phyloP scores from a whole-genome alignment of 1,140 invertebrate genomes.

The Gonioctena quinquepunctata region DNA sequence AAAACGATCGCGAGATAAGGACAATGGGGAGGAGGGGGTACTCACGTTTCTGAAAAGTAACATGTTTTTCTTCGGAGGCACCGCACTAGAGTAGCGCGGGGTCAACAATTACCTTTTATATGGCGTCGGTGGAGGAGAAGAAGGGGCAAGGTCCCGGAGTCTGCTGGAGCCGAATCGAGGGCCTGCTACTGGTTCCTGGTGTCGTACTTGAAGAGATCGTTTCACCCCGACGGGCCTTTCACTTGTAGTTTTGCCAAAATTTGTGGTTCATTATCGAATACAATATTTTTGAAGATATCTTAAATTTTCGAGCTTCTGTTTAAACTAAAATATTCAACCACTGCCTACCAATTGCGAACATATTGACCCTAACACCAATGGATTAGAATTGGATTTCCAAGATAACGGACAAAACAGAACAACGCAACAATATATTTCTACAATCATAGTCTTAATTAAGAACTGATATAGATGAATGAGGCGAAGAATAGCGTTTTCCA shows the following conservation, averaged over 20 bases:
- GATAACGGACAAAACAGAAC: too few relatives aligned
- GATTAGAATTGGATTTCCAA: too few relatives aligned
- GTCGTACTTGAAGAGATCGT: background rate
- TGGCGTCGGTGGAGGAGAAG: constrained; percentile 27
- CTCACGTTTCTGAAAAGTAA: constrained; percentile 46
- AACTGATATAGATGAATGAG: too few relatives aligned
- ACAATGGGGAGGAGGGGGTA: constrained; percentile 18
- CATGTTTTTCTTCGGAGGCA: constrained; percentile 41
- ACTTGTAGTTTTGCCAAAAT: background rate
- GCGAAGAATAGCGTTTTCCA: too few relatives aligned
- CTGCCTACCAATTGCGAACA: too few relatives aligned
- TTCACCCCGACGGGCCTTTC: background rate
- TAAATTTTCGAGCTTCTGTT: too few relatives aligned
- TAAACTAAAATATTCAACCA: too few relatives aligned
- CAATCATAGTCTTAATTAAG: too few relatives aligned
- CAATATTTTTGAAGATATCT: too few relatives aligned
- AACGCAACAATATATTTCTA: too few relatives aligned
- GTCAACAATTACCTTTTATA: constrained; percentile 47
- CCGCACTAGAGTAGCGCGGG: constrained; percentile 46
- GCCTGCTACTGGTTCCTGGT: background rate
- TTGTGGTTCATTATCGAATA: too few relatives aligned
- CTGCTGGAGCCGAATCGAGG: background rate
- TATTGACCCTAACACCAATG: too few relatives aligned
- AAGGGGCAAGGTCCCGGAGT: constrained; percentile 46
- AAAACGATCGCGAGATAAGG: background rate